Conservation (phyloP, 2,113 vertebrate species). For the Ophiodon elongatus region DNA sequence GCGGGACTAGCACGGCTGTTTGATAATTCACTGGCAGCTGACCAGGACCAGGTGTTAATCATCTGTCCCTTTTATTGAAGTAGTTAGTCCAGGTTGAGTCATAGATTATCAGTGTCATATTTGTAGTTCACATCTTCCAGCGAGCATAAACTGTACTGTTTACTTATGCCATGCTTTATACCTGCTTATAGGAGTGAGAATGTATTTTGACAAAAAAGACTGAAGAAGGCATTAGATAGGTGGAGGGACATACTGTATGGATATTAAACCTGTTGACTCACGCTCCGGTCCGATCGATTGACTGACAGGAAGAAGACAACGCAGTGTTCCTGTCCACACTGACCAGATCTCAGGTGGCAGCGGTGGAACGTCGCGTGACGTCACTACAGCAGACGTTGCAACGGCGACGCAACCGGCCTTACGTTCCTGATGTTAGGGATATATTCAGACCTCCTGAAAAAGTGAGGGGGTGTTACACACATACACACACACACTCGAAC, state of each 20-base stretch:
- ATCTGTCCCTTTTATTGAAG: background rate
- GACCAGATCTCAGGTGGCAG: constrained; percentile 92
- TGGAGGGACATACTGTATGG: background rate
- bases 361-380: constrained; percentile 91
- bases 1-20: constrained; percentile 93
- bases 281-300: background rate
- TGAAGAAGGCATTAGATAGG: background rate
- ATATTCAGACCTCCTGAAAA: constrained; percentile 88
- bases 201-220: background rate
- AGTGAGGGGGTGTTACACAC: constrained; percentile 53
- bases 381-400: constrained; percentile 90
- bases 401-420: constrained; percentile 92
- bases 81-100: constrained; percentile 8
- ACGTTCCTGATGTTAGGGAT: constrained; percentile 94
- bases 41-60: constrained; percentile 79
- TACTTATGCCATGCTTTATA: background rate
- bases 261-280: background rate
- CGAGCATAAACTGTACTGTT: background rate
- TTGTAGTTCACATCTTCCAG: background rate
- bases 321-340: constrained; percentile 90
- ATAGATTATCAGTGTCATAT: background rate
- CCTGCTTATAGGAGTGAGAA: background rate
- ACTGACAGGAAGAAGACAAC: constrained; percentile 85
- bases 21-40: constrained; percentile 82
- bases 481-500: background rate